Percentiles rank a stretch among this genome's conserved stretches.
Evolutionary conservation across 1,140 invertebrate species (phyloP).

Genomic region (Heterodera carotae): DNA sequence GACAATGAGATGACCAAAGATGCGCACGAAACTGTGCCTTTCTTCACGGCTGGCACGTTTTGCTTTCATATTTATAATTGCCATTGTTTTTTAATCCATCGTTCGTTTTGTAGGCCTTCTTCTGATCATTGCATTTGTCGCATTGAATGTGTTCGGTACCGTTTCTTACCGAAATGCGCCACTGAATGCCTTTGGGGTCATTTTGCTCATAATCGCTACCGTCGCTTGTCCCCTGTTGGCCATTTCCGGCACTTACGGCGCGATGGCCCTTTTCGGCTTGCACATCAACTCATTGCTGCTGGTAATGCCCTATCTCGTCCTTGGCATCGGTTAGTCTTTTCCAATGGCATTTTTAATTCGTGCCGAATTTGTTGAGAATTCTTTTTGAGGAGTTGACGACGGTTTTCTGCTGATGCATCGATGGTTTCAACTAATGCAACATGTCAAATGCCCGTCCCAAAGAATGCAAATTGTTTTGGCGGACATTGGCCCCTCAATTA

Average conservation of each 20-base stretch:
- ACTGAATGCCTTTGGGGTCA: conserved; percentile 49
- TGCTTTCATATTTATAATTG: too few species aligned
- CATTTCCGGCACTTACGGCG: conserved; percentile 52
- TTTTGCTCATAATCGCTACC: conserved; percentile 43
- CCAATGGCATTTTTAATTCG: conserved; percentile 16
- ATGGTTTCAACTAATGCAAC: conserved; percentile 38
- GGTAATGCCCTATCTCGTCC: conserved; percentile 58
- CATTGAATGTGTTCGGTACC: conserved; percentile 18
- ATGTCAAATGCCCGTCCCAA: neutral
- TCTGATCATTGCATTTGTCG: conserved; percentile 11
- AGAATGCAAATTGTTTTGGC: neutral
- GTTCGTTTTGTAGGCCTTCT: conserved; percentile 17
- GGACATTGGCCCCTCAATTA: conserved; percentile 86
- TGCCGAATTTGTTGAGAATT: neutral
- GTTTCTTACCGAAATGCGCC: conserved; percentile 22
- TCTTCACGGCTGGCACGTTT: conserved; percentile 54
- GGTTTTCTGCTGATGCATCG: conserved; percentile 56
- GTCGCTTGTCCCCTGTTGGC: conserved; percentile 53
- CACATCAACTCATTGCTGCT: conserved; percentile 60
- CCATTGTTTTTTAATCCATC: conserved; percentile 26
- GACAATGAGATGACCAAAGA: conserved; percentile 61
- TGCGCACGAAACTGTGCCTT: conserved; percentile 55
- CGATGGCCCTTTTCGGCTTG: conserved; percentile 51
- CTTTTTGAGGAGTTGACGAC: conserved; percentile 48
- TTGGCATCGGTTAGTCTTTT: conserved; percentile 52